Base-by-base conservation (phyloP, 2,888 invertebrate species). In the Mamestra brassicae region DNA sequence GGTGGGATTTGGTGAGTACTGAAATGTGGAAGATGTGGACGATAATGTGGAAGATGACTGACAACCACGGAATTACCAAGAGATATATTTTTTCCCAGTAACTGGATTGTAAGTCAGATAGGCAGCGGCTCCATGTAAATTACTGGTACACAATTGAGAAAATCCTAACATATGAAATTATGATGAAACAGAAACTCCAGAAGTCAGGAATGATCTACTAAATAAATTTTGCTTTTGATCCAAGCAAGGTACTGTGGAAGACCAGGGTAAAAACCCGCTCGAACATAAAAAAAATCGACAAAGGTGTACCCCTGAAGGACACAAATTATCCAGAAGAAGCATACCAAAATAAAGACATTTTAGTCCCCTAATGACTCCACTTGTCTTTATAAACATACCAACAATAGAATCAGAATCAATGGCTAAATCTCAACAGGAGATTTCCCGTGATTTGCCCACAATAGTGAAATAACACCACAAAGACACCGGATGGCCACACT, bases 401-500 rank as follows among this genome's bases (percentile, higher is more conserved):
- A 87, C 88, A 87, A 87, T 80, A 76, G 81, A 60, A 68, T 58
- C 47, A 60, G 65, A 78, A 84, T 79, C 85, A 81, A 75, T 76
- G 68, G 61, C 42, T 17, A 66, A 61, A 77, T 82, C 79, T 86
- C 80, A 81, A 87, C 77, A 75, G 74, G 76, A 76, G 78, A 84
- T 82, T 86, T 82, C 87, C 76, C 79, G 55, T 80, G 74, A 80
- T 78, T 75, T 75, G 58, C 60, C 69, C 60, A 83, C 87, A 88
- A 90, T 88, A 84, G 86, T 85, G 78, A 85, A 88, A 88, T 87
- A 85, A 83, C 76, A 84, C 90, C 88, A 92, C 92, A 93, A 94
- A 88, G 85, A 90, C 89, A 92, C 94, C 95, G 95, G 95, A 95
- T 94, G 94, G 91, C 90, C 88, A 88, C 86, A 90, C 89, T 87